phyloP scores from a whole-genome alignment of 2,797 vertebrate genomes.

The Benthosema pterotum region DNA sequence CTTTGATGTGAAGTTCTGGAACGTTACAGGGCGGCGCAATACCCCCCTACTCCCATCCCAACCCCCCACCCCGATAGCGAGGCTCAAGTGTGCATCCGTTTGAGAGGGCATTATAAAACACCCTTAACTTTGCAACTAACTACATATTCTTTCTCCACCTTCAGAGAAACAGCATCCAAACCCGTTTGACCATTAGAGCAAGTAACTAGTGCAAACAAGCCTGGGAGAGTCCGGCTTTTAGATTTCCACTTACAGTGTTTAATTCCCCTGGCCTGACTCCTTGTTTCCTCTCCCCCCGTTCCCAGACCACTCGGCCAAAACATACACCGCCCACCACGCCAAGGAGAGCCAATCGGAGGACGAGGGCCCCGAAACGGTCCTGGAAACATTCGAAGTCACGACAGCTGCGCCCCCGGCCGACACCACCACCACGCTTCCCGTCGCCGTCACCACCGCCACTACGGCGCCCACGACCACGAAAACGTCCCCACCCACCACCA shows the following conservation, averaged over 20 bases:
- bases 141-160: background rate
- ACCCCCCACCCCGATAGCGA: background rate
- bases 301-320: constrained; percentile 79
- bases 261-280: constrained; percentile 13
- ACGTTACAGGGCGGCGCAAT: constrained; percentile 15
- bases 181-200: constrained; percentile 1
- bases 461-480: constrained; percentile 34
- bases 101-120: background rate
- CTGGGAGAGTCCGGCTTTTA: constrained; percentile 5
- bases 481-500: constrained; percentile 41
- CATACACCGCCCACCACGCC: constrained; percentile 68
- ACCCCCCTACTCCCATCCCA: no score
- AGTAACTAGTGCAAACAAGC: constrained; percentile 13
- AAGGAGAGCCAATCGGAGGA: constrained; percentile 74
- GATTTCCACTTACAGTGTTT: constrained; percentile 4
- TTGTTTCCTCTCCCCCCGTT: constrained; percentile 11
- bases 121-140: background rate
- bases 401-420: constrained; percentile 19
- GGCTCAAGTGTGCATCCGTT: background rate
- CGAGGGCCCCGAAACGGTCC: constrained; percentile 57
- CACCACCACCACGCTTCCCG: constrained; percentile 31
- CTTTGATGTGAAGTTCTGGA: constrained; percentile 48
- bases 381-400: constrained; percentile 66
- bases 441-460: constrained; percentile 28
- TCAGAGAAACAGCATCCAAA: constrained; percentile 1